These are phyloP conservation scores for Craseonycteris thonglongyai DNA, from an alignment of 2,113 vertebrate genomes.

Conservation along the genomic window DNA sequence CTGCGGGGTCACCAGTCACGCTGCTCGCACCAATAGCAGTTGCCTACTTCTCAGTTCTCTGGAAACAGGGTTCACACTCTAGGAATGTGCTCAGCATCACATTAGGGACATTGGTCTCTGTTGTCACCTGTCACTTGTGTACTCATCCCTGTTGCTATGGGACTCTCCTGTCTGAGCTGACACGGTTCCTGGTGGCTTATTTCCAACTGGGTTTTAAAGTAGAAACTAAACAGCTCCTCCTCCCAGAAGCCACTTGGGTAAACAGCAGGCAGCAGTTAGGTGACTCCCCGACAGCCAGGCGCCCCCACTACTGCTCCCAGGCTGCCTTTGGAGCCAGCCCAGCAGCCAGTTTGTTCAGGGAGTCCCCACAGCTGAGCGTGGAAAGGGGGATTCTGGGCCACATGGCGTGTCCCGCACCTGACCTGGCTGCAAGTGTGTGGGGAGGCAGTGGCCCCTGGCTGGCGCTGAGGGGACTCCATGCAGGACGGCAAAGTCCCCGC, in stretches of 20 bases:
- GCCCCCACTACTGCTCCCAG: too few species aligned
- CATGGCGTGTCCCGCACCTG: too few species aligned
- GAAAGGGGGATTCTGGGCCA: not conserved
- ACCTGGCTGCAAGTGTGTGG: not conserved
- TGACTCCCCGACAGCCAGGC: too few species aligned
- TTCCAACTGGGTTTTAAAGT: not conserved
- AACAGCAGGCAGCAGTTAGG: too few species aligned
- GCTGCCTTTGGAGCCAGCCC: not conserved
- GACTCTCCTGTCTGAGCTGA: accelerated
- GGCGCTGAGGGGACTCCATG: not conserved
- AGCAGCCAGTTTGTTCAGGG: not conserved
- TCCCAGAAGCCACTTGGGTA: not conserved
- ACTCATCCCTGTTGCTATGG: accelerated
- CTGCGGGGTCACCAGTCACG: not conserved
- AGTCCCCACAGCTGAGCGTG: too few species aligned
- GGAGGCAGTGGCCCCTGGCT: not conserved
- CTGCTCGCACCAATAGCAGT: not conserved
- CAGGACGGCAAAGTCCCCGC: not conserved
- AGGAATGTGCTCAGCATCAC: too few species aligned
- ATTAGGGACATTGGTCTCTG: accelerated
- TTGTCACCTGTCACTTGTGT: accelerated
- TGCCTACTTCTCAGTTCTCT: not conserved
- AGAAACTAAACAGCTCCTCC: not conserved
- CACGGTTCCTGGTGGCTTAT: too few species aligned
- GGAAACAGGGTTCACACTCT: not conserved